These are phyloP conservation scores for Tachypleus tridentatus DNA, from an alignment of 1,140 invertebrate genomes.

Conservation along the genomic window DNA sequence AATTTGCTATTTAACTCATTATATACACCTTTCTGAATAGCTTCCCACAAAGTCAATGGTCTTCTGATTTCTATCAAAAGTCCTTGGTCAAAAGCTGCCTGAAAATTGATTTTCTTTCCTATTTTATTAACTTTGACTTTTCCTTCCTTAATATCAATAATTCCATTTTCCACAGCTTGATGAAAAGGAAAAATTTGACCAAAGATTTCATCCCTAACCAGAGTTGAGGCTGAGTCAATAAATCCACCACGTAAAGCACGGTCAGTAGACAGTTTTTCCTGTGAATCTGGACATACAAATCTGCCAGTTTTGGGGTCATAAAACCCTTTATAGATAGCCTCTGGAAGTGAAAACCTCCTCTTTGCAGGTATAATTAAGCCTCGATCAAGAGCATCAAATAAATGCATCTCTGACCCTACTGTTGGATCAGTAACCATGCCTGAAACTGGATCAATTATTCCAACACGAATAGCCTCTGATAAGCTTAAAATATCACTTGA, in stretches of 20 bases:
- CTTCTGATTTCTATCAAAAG: conserved; percentile 62
- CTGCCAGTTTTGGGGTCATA: conserved; percentile 62
- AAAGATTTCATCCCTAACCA: conserved; percentile 49
- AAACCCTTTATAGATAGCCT: conserved; percentile 74
- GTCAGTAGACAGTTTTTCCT: conserved; percentile 59
- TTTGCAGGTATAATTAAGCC: conserved; percentile 69
- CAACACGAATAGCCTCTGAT: conserved; percentile 62
- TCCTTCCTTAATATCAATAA: conserved; percentile 62
- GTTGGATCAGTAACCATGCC: conserved; percentile 63
- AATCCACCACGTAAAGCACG: conserved; percentile 61
- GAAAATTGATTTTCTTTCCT: conserved; percentile 58
- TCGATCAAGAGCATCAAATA: conserved; percentile 63
- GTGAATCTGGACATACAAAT: conserved; percentile 54
- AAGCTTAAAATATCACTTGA: conserved; percentile 63
- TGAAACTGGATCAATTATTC: conserved; percentile 64
- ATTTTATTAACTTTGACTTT: conserved; percentile 44
- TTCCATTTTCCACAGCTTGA: conserved; percentile 60
- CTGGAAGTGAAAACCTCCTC: conserved; percentile 64
- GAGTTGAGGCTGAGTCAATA: conserved; percentile 63
- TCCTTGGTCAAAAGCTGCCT: conserved; percentile 73
- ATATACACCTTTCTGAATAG: conserved; percentile 66
- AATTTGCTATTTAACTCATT: conserved; percentile 59
- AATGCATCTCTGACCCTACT: conserved; percentile 54
- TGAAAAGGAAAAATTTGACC: conserved; percentile 64
- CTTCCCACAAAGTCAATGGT: conserved; percentile 69